A percentile compares a stretch with the other conserved stretches of the same genome.
Conservation (phyloP, 2,888 invertebrate genomes). For the Eristalis pertinax region DNA sequence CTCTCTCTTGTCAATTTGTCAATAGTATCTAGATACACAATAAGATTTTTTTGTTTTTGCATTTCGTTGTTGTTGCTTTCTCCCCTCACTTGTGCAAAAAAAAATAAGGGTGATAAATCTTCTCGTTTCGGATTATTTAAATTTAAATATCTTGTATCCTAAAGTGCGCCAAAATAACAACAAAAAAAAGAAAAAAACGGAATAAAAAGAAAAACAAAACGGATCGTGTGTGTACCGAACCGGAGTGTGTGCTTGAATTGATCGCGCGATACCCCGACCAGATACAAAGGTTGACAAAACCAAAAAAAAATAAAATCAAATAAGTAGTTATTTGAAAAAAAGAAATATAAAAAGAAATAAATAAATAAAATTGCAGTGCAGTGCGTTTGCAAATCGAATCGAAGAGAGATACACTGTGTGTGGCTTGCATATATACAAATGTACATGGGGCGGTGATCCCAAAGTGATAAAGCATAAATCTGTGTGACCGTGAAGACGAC, state of each 20-base stretch:
- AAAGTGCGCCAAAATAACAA: constrained; percentile 69
- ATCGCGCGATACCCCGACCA: constrained; percentile 26
- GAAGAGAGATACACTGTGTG: constrained; percentile 38
- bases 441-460: constrained; percentile 63
- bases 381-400: constrained; percentile 25
- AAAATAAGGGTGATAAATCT: constrained; percentile 51
- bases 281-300: constrained; percentile 5
- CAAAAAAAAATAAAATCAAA: not conserved
- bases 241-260: constrained; percentile 20
- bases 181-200: constrained; percentile 49
- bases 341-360: not conserved
- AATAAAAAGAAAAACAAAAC: constrained; percentile 3
- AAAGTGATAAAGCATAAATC: constrained; percentile 55
- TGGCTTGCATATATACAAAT: not conserved
- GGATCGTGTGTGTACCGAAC: constrained; percentile 17
- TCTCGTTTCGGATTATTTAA: constrained; percentile 54
- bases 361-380: too few relatives aligned
- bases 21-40: constrained; percentile 71
- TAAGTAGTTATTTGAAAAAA: not conserved
- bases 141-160: constrained; percentile 49
- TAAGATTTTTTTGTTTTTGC: constrained; percentile 69
- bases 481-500: constrained; percentile 50
- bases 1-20: constrained; percentile 73
- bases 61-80: constrained; percentile 58
- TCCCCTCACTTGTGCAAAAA: constrained; percentile 28